Conservation (phyloP, 2,888 invertebrate species). For the Tyria jacobaeae region DNA sequence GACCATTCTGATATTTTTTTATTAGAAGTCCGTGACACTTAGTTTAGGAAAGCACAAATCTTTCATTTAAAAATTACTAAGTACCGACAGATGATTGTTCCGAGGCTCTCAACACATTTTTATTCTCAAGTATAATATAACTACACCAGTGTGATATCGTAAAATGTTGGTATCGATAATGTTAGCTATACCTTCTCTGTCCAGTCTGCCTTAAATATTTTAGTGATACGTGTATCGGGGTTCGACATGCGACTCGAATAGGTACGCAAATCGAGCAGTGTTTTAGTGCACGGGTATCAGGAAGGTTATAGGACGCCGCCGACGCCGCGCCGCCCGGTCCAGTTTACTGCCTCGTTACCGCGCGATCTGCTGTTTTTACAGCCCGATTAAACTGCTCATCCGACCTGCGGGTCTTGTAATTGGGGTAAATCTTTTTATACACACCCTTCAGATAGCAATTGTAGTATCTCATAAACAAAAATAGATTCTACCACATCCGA, state of each 20-base stretch:
- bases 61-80: no score
- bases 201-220: conserved; percentile 44
- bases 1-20: no score
- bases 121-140: no score
- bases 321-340: no score
- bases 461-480: conserved; percentile 39
- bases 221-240: conserved; percentile 32
- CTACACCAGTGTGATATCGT: conserved; percentile 12
- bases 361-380: conserved; percentile 78
- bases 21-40: no score
- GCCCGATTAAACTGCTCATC: conserved; percentile 75
- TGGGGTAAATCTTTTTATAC: conserved; percentile 79
- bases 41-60: no score
- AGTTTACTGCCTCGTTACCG: conserved; percentile 80
- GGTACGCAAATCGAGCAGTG: conserved; percentile 45
- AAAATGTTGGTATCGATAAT: conserved; percentile 41
- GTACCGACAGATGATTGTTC: no score
- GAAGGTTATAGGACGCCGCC: conserved; percentile 60
- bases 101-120: no score
- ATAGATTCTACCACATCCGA: conserved; percentile 28
- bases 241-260: conserved; percentile 34
- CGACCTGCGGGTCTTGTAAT: conserved; percentile 74
- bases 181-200: conserved; percentile 32
- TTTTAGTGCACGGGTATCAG: conserved; percentile 59
- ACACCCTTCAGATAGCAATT: conserved; percentile 49